phyloP scores from a whole-genome alignment of 2,888 invertebrate species.

The Drosophila helvetica region DNA sequence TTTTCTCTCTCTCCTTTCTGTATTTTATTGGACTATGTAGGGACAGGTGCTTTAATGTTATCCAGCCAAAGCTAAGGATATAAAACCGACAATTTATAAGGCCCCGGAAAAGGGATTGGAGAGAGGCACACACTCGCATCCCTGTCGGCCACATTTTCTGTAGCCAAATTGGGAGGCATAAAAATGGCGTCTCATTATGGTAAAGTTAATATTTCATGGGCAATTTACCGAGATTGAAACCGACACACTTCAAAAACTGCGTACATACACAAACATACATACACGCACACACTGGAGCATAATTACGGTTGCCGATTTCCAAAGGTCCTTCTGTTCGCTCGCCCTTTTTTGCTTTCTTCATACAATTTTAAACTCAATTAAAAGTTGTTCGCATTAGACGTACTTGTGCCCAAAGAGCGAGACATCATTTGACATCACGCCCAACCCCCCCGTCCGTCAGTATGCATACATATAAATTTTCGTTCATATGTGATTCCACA shows the following conservation, averaged over 20 bases:
- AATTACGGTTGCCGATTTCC: constrained; percentile 42
- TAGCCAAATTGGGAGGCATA: constrained; percentile 74
- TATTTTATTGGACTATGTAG: constrained; percentile 17
- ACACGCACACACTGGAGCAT: constrained; percentile 12
- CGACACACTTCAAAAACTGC: constrained; percentile 78
- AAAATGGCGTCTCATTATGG: constrained; percentile 79
- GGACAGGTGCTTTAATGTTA: constrained; percentile 33
- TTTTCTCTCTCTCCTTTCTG: not conserved
- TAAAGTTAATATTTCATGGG: constrained; percentile 81
- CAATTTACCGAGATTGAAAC: constrained; percentile 81
- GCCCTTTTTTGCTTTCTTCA: constrained; percentile 53
- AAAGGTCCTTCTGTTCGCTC: constrained; percentile 29
- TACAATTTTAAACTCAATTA: constrained; percentile 82
- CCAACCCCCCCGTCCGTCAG: constrained; percentile 2
- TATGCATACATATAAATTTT: not conserved
- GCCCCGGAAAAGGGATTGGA: constrained; percentile 1
- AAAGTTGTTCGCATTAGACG: constrained; percentile 78
- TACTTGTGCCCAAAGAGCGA: constrained; percentile 63
- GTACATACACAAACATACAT: constrained; percentile 13
- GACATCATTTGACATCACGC: constrained; percentile 10
- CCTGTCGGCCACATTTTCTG: constrained; percentile 45
- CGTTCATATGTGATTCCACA: constrained; percentile 20
- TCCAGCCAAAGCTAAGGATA: constrained; percentile 21
- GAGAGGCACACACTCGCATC: constrained; percentile 35
- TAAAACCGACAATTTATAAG: constrained; percentile 39